A percentile compares a stretch with the other conserved stretches of the same genome.
These are phyloP conservation scores for Chouioia cunea DNA, from an alignment of 2,888 invertebrate genomes.

Conservation along the genomic window DNA sequence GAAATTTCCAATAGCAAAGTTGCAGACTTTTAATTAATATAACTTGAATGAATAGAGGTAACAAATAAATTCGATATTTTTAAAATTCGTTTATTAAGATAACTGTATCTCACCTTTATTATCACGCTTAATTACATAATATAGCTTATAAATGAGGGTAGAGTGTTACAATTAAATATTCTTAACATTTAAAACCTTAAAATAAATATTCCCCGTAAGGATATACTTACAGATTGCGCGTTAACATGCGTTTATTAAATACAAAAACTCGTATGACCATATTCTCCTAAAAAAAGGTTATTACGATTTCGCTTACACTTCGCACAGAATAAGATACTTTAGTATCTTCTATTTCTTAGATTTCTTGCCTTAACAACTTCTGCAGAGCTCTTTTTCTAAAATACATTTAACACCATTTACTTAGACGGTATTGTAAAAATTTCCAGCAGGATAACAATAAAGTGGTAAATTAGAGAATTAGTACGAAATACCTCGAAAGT, in stretches of 20 bases:
- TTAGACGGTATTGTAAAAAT: too few species aligned
- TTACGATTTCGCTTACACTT: background rate
- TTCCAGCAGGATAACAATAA: too few species aligned
- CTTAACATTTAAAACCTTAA: constrained; percentile 48
- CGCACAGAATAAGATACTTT: background rate
- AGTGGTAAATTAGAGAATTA: too few species aligned
- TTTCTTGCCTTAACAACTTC: too few species aligned
- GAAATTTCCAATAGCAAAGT: too few species aligned
- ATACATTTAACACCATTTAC: too few species aligned
- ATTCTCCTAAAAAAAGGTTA: background rate
- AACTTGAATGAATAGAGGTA: background rate
- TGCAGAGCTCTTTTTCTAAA: background rate
- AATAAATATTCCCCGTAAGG: constrained; percentile 3
- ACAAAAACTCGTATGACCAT: constrained; percentile 39
- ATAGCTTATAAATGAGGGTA: constrained; percentile 44
- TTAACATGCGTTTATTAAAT: constrained; percentile 49
- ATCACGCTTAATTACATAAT: constrained; percentile 48
- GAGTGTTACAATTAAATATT: constrained; percentile 51
- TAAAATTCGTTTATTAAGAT: constrained; percentile 46
- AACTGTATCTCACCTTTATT: constrained; percentile 43
- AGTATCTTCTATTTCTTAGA: background rate
- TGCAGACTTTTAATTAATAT: too few species aligned
- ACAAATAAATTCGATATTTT: constrained; percentile 15
- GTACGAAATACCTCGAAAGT: too few species aligned
- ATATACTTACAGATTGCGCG: constrained; percentile 19